Base-by-base conservation (phyloP, 2,113 vertebrate species). In the Pandion haliaetus region DNA sequence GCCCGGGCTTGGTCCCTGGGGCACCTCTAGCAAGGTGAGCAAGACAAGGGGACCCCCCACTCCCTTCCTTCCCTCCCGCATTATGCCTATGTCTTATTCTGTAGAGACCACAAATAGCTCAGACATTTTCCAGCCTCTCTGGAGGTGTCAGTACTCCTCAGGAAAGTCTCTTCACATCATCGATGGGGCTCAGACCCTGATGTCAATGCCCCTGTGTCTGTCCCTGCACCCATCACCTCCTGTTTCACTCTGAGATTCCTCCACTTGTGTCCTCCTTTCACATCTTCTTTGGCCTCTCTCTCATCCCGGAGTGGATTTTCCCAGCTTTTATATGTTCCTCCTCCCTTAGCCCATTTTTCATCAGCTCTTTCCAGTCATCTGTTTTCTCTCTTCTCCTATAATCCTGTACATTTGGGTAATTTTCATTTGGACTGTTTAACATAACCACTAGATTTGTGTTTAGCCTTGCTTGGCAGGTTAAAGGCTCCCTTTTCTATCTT, bases 391-490 rank as follows among this genome's bases (percentile, higher is more conserved):
- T 93, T 93, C 94, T 82, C 49, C 70, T 91, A 58, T 95, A 96
- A 93, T 91, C 81, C 74, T 80, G 14, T 78, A 40, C 26, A 93
- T 96, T 96, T 96, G 91, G 94, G 88, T 95, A 96, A 93, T 67
- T 95, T 88, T 95, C 73, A 90, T 96, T 94, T 91, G 71, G 78
- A 66, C 59, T 93, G 14, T 44, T 96, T 97, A 96, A 55, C 89
- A 97, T 95, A 94, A 97, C 96, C 91, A 96, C 93, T 2, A 7
- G 45, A 96, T 97, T 97, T 95, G 95, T 97, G 74, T 97, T 88
- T 70, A 91, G 91, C 96, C 94, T 90, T 90, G 94, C 82, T 95
- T 5, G 3, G 74, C 93, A 90, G 85, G 95, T 87, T 94, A 67
- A 93, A 81, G 67, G 26, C 47, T 94, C 49, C 32, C 17, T 81